These are phyloP conservation scores for Sakesphorus luctuosus DNA, from an alignment of 2,113 vertebrate genomes.

Conservation along the genomic window DNA sequence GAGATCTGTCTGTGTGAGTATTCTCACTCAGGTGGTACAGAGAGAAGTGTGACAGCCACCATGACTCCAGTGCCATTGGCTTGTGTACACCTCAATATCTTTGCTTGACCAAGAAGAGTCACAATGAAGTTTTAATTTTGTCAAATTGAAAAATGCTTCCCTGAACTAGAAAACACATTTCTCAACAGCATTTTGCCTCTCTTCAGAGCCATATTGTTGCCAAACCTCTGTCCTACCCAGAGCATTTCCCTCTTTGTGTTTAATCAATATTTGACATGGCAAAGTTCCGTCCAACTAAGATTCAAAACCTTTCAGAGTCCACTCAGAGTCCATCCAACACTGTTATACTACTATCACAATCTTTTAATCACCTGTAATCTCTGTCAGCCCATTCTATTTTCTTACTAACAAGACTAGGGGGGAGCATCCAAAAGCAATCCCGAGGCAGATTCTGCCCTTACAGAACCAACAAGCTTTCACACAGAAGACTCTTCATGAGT, in stretches of 20 bases:
- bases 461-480: neutral
- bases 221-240: neutral
- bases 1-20: neutral
- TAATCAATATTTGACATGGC: neutral
- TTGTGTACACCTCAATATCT: neutral
- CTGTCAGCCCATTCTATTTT: neutral
- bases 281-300: neutral
- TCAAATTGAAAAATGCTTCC: neutral
- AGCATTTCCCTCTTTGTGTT: neutral
- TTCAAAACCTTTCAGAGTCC: neutral
- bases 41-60: neutral
- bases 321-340: neutral
- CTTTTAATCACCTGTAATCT: neutral
- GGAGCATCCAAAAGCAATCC: neutral
- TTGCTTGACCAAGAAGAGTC: neutral
- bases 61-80: neutral
- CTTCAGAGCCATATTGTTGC: too few relatives aligned
- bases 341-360: neutral
- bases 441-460: neutral
- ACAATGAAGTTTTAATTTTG: neutral
- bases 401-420: neutral
- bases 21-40: neutral
- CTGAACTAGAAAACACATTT: neutral
- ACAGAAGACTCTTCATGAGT: neutral
- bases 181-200: neutral